Percentiles rank a stretch among this genome's conserved stretches.
Evolutionary conservation across 92 coral and sea anemone genomes (phyloP).

Genomic region (Epizoanthus rinbou): DNA sequence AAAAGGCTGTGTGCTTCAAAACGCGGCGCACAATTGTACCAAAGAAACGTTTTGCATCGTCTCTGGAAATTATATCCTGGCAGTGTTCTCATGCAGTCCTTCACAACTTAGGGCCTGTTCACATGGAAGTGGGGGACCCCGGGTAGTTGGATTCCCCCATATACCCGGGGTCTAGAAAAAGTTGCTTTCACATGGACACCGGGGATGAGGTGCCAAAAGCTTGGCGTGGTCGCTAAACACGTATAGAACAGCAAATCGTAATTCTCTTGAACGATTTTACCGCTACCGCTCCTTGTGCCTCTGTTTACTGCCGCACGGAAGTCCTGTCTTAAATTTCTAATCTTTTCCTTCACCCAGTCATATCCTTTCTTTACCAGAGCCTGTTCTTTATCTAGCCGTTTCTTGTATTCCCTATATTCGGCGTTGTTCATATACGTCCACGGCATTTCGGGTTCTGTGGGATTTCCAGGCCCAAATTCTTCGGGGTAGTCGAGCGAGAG

Average conservation of each 20-base stretch:
- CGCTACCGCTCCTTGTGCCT: slow-evolving; percentile 37
- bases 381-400: slow-evolving; percentile 22
- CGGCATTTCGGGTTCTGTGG: slow-evolving; percentile 29
- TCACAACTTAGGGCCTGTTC: no score
- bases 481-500: slow-evolving; percentile 37
- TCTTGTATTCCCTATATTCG: slow-evolving; percentile 32
- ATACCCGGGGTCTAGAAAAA: no score
- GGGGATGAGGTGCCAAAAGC: no score
- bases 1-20: no score
- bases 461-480: slow-evolving; percentile 41
- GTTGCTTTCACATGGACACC: no score
- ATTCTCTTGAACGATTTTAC: slow-evolving; percentile 22
- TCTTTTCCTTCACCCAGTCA: slow-evolving; percentile 42
- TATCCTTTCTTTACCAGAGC: slow-evolving; percentile 39
- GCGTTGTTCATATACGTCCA: slow-evolving; percentile 28
- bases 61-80: no score
- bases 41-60: no score
- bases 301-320: slow-evolving; percentile 21
- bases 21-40: no score
- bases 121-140: no score
- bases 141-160: no score
- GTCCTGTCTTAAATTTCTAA: slow-evolving; percentile 22
- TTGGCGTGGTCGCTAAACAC: no score
- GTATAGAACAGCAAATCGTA: slow-evolving; percentile 9
- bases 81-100: no score